Conservation (phyloP, 2,113 vertebrate genomes). For the Perca fluviatilis region DNA sequence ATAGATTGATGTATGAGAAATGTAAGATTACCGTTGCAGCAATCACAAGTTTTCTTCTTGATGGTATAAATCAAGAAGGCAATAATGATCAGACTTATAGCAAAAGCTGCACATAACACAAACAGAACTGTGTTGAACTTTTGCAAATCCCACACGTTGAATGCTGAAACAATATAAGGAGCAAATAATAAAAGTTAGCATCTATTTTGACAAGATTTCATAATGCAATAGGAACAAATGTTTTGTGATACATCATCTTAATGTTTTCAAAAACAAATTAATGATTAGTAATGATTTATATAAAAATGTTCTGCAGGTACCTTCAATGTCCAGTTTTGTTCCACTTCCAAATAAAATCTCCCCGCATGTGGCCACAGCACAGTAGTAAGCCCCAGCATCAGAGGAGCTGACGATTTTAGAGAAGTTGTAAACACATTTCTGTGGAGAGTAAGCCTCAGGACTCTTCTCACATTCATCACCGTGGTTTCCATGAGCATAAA, state of each 20-base stretch:
- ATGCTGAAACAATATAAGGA: not conserved
- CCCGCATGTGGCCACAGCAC: conserved; percentile 5
- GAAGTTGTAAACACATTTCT: no score
- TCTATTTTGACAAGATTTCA: not conserved
- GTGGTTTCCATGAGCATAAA: no score
- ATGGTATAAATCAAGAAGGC: conserved; percentile 22
- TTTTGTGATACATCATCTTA: not conserved
- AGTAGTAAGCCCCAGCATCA: no score
- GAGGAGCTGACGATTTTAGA: no score
- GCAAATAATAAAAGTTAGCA: not conserved
- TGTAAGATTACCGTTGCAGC: conserved; percentile 4
- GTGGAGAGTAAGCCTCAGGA: no score
- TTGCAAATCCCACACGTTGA: conserved; percentile 6
- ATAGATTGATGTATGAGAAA: not conserved
- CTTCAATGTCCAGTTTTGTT: no score
- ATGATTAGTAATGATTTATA: no score
- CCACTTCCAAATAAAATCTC: conserved; percentile 1
- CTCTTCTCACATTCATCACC: no score
- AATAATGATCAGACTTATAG: not conserved
- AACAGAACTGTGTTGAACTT: not conserved
- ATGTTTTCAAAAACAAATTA: not conserved
- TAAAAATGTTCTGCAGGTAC: no score
- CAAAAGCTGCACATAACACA: conserved; percentile 29
- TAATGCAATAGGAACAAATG: no score
- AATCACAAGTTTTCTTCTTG: conserved; percentile 12